Percentiles rank a stretch among this genome's conserved stretches.
Conservation (phyloP, 2,113 vertebrate species). For the Trogon surrucura region DNA sequence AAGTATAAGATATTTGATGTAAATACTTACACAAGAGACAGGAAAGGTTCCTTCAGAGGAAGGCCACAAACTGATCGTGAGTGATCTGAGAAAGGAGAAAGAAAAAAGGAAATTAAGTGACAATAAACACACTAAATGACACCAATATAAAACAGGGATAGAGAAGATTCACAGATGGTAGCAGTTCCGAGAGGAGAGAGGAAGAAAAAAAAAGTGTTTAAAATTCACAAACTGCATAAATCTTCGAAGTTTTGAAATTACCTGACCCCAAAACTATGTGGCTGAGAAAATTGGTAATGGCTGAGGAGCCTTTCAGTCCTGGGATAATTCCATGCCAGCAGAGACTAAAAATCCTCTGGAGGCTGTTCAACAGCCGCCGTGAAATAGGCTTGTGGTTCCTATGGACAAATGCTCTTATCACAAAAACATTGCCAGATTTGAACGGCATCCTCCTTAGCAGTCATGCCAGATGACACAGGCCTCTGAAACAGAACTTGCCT, state of each 20-base stretch:
- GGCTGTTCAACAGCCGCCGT: not conserved
- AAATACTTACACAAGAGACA: conserved; percentile 69
- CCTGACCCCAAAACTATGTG: not conserved
- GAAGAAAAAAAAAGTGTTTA: not conserved
- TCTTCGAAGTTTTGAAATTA: not conserved
- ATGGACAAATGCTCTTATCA: conserved; percentile 51
- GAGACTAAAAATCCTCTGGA: conserved; percentile 41
- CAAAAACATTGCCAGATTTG: conserved; percentile 46
- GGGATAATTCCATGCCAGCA: conserved; percentile 27
- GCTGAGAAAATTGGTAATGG: not conserved
- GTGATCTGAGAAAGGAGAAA: conserved; percentile 49
- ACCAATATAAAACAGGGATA: not conserved
- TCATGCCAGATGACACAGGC: conserved; percentile 21
- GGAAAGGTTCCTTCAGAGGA: conserved; percentile 34
- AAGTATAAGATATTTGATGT: conserved; percentile 21
- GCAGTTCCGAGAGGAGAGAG: not conserved
- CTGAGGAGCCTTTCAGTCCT: not conserved
- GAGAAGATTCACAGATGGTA: not conserved
- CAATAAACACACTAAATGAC: conserved; percentile 9
- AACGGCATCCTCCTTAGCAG: conserved; percentile 36
- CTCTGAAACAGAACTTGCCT: conserved; percentile 22
- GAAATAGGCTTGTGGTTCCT: conserved; percentile 55
- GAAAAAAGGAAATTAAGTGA: conserved; percentile 24
- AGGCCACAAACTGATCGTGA: conserved; percentile 55
- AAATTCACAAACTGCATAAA: not conserved